Evolutionary conservation across 1,140 invertebrate genomes (phyloP), one percentile per base, ranked within the genome.

Genomic region (Zaprionus inermis): DNA sequence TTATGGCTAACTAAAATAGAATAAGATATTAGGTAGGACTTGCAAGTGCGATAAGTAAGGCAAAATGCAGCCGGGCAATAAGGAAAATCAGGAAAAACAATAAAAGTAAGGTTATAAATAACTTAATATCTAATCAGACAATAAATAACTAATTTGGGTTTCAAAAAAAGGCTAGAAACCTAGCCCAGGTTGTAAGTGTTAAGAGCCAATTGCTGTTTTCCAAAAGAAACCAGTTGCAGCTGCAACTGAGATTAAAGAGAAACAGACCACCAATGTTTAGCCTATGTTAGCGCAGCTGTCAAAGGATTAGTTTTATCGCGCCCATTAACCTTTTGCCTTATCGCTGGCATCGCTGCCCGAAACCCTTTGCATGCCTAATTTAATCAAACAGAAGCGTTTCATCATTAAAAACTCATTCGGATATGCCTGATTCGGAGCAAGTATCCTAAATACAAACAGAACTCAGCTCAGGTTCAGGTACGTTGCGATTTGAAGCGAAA

Each of bases 371-470:
- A 56, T 57, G 59, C 52, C 51, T 63, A 70, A 74, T 70, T 70
- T 57, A 74, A 74, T 74, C 58, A 74, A 70, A 64, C 72, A 70
- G 57, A 51, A 28, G 66, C 72, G 36, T 41, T 56, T n/a, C 52
- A 57, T 70, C 66, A 70, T 74, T 74, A 70, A 44, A 70, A 74
- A 74, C 58, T 6, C 66, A 74, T 74, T 52, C 49, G 28, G n/a
- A 65, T 71, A 56, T 55, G 51, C 7, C 52, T 11, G 10, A 28
- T 28, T 5, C 24, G 0, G 24, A 46, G 44, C 7, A 14, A 44
- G 46, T 24, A 52, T 14, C 30, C 30, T 5, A 11, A 61, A 44
- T 44, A 1, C 51, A 54, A 57, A 64, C 22, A 28, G 30, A 46
- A 14, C 32, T 57, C 38, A 34, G 44, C 46, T 7, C 24, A 72